Base-by-base conservation (phyloP, 2,113 vertebrate genomes). In the Pseudorectes ferrugineus region DNA sequence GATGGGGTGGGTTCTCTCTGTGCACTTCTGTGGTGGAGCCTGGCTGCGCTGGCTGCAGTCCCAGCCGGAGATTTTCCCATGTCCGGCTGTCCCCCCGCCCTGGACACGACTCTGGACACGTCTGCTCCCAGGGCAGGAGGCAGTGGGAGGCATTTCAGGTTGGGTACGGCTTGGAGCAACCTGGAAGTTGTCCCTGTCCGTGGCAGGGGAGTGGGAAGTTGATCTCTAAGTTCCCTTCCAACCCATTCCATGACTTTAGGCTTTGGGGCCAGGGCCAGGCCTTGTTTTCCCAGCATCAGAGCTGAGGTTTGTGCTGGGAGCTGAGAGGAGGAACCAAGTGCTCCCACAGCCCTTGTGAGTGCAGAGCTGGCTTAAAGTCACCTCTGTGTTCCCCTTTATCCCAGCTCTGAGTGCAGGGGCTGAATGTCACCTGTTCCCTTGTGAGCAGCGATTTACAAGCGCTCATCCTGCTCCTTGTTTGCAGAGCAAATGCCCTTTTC, bases 401-500 rank as follows among this genome's bases (percentile, higher is more conserved):
- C 77, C 89, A 66, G 84, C 15, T 14, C 73, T 5, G 43, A 92
- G 73, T 57, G 81, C 86, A 89, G 94, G 82, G 90, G 59, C 94
- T 88, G 93, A 97, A 96, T 95, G 95, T 96, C 94, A 92, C 93
- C 95, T 90, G 88, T 48, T 92, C 93, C 90, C 92, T 42, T 22
- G 90, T 86, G 93, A 94, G 59, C 67, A 63, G 90, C 40, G 31
- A 90, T 95, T 88, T 89, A 94, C 94, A 73, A 16, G 81, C 12
- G 3, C 59, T 95, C 74, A 93, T 93, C 93, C 88, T 62, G 59
- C 79, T 93, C 10, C 82, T 70, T 96, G 88, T 96, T 93, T 95
- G 90, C 96, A 63, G 85, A 96, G 79, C 68, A 77, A 88, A 93
- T 96, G 95, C 92, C 93, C 88, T 96, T 97, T 94, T 93, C 76